Evolutionary conservation across 2,888 invertebrate species (phyloP).

Genomic region (Phasia obesa): DNA sequence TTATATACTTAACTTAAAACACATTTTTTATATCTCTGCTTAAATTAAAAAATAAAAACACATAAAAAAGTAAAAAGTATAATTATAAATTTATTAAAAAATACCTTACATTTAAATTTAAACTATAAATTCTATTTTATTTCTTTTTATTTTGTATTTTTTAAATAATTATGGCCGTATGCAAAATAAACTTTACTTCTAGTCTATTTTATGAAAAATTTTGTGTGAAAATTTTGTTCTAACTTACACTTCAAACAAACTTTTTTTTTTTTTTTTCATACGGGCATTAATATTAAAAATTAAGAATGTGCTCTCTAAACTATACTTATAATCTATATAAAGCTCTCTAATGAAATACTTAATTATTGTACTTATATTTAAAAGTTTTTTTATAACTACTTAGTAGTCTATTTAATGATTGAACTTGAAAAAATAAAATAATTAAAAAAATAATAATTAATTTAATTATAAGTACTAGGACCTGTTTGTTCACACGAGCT

Average conservation of each 20-base stretch:
- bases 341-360: slow-evolving; percentile 60
- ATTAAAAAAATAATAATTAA: slow-evolving; percentile 8
- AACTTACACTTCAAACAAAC: too few species aligned
- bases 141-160: slow-evolving; percentile 19
- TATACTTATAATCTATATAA: slow-evolving; percentile 33
- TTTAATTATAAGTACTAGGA: slow-evolving; percentile 23
- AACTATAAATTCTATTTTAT: slow-evolving; percentile 13
- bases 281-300: slow-evolving; percentile 25
- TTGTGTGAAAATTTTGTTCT: too few species aligned
- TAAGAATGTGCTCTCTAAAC: slow-evolving; percentile 17
- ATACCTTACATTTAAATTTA: slow-evolving; percentile 13
- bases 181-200: neutral
- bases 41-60: slow-evolving; percentile 46
- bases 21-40: slow-evolving; percentile 68
- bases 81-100: neutral
- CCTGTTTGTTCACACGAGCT: slow-evolving; percentile 28
- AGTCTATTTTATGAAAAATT: too few species aligned
- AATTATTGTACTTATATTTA: slow-evolving; percentile 69
- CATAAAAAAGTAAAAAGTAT: slow-evolving; percentile 40
- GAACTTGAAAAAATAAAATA: slow-evolving; percentile 17
- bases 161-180: neutral
- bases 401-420: slow-evolving; percentile 53
- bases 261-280: too few species aligned
- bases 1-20: slow-evolving; percentile 34
- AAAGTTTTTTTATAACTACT: slow-evolving; percentile 58